These are phyloP conservation scores for Orchesella flavescens DNA, from an alignment of 2,888 invertebrate species.

Conservation along the genomic window DNA sequence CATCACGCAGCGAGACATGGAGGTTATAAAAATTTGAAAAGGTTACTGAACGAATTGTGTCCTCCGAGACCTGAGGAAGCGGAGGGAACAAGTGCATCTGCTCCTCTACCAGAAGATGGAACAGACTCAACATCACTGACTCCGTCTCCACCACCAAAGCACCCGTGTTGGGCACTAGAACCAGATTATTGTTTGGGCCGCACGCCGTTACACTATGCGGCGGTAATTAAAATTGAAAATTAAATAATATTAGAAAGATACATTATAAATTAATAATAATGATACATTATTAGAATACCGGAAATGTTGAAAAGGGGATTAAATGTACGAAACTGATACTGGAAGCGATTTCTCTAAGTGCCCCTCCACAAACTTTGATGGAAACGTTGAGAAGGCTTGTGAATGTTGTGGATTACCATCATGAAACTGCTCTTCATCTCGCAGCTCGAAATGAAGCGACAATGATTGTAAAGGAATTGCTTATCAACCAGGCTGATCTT, in stretches of 20 bases:
- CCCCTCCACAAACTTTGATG: conserved; percentile 34
- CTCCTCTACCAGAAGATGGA: too few species aligned
- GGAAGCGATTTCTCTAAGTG: conserved; percentile 46
- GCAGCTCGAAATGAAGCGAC: conserved; percentile 66
- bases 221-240: too few species aligned
- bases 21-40: too few species aligned
- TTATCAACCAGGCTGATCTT: conserved; percentile 61
- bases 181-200: conserved; percentile 62
- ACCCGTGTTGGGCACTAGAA: conserved; percentile 46
- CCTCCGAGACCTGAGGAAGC: too few species aligned
- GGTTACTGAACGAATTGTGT: too few species aligned
- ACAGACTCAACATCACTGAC: too few species aligned
- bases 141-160: background rate
- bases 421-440: conserved; percentile 62
- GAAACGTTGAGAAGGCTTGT: conserved; percentile 61
- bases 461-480: conserved; percentile 61
- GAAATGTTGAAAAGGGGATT: conserved; percentile 65
- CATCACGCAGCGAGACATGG: too few species aligned
- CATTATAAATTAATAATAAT: too few species aligned
- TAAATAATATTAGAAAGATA: too few species aligned
- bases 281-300: conserved; percentile 41
- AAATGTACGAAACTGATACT: conserved; percentile 58
- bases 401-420: conserved; percentile 51
- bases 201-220: conserved; percentile 64
- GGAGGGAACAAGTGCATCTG: too few species aligned